Base-by-base conservation (phyloP, 2,113 vertebrate species). In the Taurulus bubalis region DNA sequence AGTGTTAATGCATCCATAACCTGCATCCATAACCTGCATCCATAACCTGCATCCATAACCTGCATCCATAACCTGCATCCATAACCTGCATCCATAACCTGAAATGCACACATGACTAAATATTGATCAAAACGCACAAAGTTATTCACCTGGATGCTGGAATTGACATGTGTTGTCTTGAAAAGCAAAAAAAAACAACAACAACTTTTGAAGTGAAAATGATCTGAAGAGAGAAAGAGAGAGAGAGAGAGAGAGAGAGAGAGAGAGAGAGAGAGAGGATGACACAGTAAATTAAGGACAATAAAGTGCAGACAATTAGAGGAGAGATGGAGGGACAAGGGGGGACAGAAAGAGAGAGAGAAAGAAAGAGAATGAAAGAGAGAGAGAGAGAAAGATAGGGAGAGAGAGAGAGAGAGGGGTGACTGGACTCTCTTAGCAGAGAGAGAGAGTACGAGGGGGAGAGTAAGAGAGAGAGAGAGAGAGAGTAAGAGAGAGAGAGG, bases 351-450 rank as follows among this genome's bases (percentile, higher is more conserved):
- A 34, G 16, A 30, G 49, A 53, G 24, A 24, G 45, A 68, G 49
- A 16, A 45, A 74, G 15, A 68, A 42, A 32, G 34, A 32, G 20
- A n/a, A n/a, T n/a, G n/a, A n/a, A n/a, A n/a, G 28, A 56, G 5
- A 36, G 60, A 62, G 20, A 67, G 18, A 34, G 26, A 45, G 7
- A 40, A 49, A 47, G 0, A 16, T 12, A 24, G 18, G 30, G 26
- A 34, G 16, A 30, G 24, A 24, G 36, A 69, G 58, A 22, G 51
- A 74, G 18, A 68, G 51, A 62, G 68, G 28, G 65, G 66, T 78
- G 84, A 77, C 30, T 83, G 77, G 77, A 79, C 58, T 86, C 53
- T 53, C 45, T 45, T 64, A 71, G 60, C 11, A 63, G 70, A 68
- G 74, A 58, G 60, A 10, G 63, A 53, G 30, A 36, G n/a, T n/a